Evolutionary conservation across 2,113 vertebrate species (phyloP).

Genomic region (Blennius ocellaris): DNA sequence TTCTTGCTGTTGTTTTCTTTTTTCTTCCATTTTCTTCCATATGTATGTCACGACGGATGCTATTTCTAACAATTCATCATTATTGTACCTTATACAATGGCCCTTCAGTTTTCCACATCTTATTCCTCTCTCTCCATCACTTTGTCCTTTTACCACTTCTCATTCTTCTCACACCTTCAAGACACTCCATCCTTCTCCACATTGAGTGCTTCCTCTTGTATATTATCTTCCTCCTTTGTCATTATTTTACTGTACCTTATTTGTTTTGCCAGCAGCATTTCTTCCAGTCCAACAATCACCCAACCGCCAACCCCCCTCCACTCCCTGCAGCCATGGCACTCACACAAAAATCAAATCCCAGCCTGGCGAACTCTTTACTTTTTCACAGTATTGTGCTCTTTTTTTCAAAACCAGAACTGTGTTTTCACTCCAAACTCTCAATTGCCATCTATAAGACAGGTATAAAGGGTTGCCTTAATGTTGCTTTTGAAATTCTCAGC

Average conservation of each 20-base stretch:
- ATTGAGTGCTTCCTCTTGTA: constrained; percentile 45
- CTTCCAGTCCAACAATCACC: neutral
- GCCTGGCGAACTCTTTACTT: constrained; percentile 12
- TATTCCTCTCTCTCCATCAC: constrained; percentile 45
- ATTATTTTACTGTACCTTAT: constrained; percentile 22
- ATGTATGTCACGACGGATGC: constrained; percentile 25
- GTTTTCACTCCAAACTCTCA: constrained; percentile 25
- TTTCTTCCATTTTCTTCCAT: constrained; percentile 14
- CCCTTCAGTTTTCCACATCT: constrained; percentile 27
- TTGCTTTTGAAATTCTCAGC: neutral
- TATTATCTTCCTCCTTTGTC: constrained; percentile 43
- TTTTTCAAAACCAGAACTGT: constrained; percentile 1
- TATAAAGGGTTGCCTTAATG: constrained; percentile 8
- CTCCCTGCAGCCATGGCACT: constrained; percentile 24
- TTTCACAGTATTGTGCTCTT: neutral
- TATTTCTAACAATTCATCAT: constrained; percentile 11
- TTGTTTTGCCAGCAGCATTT: constrained; percentile 38
- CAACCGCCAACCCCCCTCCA: constrained; percentile 2
- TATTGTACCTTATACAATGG: constrained; percentile 7
- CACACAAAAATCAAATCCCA: constrained; percentile 37
- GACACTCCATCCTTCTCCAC: constrained; percentile 49
- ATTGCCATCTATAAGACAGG: constrained; percentile 23
- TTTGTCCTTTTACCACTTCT: constrained; percentile 37
- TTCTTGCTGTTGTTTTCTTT: neutral
- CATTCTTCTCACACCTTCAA: constrained; percentile 52